Conservation (phyloP, 1,140 invertebrate genomes). For the Macrostomum lignano region DNA sequence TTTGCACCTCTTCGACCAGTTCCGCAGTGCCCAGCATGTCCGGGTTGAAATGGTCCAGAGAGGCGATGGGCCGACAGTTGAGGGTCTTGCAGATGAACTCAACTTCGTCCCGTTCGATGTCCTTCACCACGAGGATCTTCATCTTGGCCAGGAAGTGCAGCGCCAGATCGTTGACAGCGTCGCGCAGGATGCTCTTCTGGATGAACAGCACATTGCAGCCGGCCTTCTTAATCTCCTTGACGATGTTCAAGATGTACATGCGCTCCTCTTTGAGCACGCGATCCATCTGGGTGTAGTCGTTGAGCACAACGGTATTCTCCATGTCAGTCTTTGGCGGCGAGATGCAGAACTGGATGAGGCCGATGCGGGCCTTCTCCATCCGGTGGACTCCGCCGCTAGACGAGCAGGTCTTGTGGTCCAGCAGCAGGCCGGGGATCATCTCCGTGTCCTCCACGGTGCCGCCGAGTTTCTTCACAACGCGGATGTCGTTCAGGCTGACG, state of each 20-base stretch:
- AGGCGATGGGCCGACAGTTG: slow-evolving; percentile 80
- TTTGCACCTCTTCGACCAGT: slow-evolving; percentile 65
- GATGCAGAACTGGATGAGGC: slow-evolving; percentile 94
- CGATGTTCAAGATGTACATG: slow-evolving; percentile 84
- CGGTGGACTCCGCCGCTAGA: slow-evolving; percentile 65
- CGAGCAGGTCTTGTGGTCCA: slow-evolving; percentile 49
- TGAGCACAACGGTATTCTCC: slow-evolving; percentile 83
- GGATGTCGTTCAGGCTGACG: slow-evolving; percentile 52
- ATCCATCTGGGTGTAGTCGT: slow-evolving; percentile 96
- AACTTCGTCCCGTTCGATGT: slow-evolving; percentile 86
- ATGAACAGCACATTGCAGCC: slow-evolving; percentile 90
- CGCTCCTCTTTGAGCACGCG: slow-evolving; percentile 88
- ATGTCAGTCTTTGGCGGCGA: slow-evolving; percentile 97
- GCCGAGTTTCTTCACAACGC: slow-evolving; percentile 63
- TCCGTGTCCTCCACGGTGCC: slow-evolving; percentile 93
- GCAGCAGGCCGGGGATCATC: slow-evolving; percentile 70
- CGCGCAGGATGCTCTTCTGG: slow-evolving; percentile 89
- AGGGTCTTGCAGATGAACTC: slow-evolving; percentile 79
- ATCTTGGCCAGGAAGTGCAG: slow-evolving; percentile 94
- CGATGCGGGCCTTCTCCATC: slow-evolving; percentile 91
- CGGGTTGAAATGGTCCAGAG: slow-evolving; percentile 72
- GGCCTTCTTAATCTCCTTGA: slow-evolving; percentile 91
- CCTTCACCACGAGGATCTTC: slow-evolving; percentile 92
- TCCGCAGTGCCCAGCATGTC: slow-evolving; percentile 71
- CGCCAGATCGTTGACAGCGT: slow-evolving; percentile 81